Evolutionary conservation across 1,140 invertebrate genomes (phyloP), one percentile per base, ranked within the genome.

Genomic region (Diabrotica virgifera): DNA sequence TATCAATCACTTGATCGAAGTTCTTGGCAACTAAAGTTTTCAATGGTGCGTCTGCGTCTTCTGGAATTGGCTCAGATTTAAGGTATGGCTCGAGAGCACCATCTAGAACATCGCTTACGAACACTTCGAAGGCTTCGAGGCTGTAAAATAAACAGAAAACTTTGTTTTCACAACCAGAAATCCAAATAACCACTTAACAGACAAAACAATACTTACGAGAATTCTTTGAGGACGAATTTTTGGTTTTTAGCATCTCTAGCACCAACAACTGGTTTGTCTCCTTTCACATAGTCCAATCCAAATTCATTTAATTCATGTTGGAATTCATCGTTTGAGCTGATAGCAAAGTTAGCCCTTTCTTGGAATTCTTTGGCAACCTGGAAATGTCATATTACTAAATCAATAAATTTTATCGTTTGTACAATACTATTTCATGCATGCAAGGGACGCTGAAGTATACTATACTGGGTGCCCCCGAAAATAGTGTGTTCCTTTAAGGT

Each of bases 1-100:
- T 91, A 77, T 99, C 91, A 0, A 99, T 95, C 55, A 99, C 83
- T 62, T 99, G 92, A 77, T 98, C 91, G 82, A 99, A 99, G 82
- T 98, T 99, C 80, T 95, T 96, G 13, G 88, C 97, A 11, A 99
- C 97, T 24, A 94, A 95, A 63, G 97, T 87, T 76, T 91, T 96
- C 0, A 98, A 94, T 54, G 89, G 87, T 0, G 86, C 90, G 76
- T 88, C 87, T 70, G 97, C 95, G 51, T 86, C 86, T 59, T 91
- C 92, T 5, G 97, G 97, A 52, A 99, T 82, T 2, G 93, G 81
- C 78, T 99, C 97, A 36, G 97, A 99, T 81, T 99, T 99, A 52
- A 99, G 76, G 81, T 94, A 98, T 0, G 96, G 89, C 75, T 97
- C 93, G 59, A 99, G 76, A 73, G 91, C 90, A 40, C 88, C 93